Percentiles rank a stretch among this genome's conserved stretches.
These are phyloP conservation scores for Drosophila austrosaltans DNA, from an alignment of 2,888 invertebrate species.

Conservation along the genomic window DNA sequence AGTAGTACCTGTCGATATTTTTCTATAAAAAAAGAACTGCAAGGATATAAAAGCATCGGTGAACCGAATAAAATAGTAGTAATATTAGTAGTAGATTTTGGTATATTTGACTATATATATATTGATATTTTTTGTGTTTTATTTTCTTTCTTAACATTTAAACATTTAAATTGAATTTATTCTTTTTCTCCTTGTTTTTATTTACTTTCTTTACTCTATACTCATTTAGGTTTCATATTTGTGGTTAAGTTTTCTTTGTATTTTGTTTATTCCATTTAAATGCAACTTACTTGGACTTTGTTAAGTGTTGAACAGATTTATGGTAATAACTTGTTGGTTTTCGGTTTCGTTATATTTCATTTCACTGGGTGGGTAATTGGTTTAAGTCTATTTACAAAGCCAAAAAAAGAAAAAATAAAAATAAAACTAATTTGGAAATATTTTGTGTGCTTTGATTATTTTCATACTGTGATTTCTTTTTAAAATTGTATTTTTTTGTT, in stretches of 20 bases:
- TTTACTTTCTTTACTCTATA: slow-evolving; percentile 11
- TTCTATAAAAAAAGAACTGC: not conserved
- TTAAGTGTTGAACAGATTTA: slow-evolving; percentile 11
- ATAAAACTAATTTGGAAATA: slow-evolving; percentile 31
- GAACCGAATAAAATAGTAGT: not conserved
- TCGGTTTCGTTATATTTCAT: not conserved
- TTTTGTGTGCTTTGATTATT: slow-evolving; percentile 40
- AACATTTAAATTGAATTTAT: slow-evolving; percentile 34
- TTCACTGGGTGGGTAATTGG: slow-evolving; percentile 5
- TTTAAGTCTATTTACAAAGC: slow-evolving; percentile 37
- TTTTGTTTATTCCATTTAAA: slow-evolving; percentile 25
- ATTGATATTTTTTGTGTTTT: not conserved
- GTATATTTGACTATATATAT: slow-evolving; percentile 11
- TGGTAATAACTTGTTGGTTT: slow-evolving; percentile 1
- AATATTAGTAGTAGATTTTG: not conserved
- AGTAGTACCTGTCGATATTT: too few species aligned
- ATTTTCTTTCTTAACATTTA: slow-evolving; percentile 20
- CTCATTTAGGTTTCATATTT: slow-evolving; percentile 43
- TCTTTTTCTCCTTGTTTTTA: slow-evolving; percentile 18
- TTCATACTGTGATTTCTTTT: slow-evolving; percentile 35
- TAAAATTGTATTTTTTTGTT: slow-evolving; percentile 30
- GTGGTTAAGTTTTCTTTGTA: slow-evolving; percentile 31
- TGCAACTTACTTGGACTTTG: slow-evolving; percentile 43
- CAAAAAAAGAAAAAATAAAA: not conserved
- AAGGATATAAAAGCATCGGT: not conserved